Conservation (phyloP, 2,113 vertebrate genomes). For the Zosterops lateralis region DNA sequence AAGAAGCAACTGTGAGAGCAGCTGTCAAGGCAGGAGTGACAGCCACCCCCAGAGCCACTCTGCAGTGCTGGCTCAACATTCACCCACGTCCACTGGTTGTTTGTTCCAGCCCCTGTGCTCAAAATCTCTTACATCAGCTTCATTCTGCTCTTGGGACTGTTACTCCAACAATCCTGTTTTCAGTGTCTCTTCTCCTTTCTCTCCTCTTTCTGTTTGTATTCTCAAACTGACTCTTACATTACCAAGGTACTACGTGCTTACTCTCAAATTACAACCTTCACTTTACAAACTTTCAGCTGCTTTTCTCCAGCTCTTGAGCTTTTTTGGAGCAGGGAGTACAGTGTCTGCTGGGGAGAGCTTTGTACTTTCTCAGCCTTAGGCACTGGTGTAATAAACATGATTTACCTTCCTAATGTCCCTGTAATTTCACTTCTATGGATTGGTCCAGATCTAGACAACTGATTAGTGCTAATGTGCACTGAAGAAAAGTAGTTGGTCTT, state of each 20-base stretch:
- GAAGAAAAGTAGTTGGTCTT: neutral
- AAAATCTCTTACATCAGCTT: neutral
- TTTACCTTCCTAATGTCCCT: neutral
- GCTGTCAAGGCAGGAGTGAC: neutral
- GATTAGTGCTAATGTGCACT: neutral
- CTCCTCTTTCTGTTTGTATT: neutral
- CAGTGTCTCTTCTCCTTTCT: neutral
- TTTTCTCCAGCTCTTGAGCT: neutral
- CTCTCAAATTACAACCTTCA: neutral
- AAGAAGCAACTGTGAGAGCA: neutral
- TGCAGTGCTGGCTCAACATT: neutral
- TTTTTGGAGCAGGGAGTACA: neutral
- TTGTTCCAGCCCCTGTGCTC: neutral
- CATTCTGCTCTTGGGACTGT: neutral
- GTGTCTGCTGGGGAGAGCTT: neutral
- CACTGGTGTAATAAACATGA: neutral
- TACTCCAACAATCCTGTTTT: neutral
- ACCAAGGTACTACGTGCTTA: neutral
- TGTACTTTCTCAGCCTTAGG: neutral
- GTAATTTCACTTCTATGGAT: neutral
- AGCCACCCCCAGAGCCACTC: neutral
- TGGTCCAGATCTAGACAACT: neutral
- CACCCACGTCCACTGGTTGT: fast-evolving
- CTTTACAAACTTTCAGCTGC: neutral
- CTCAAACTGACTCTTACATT: neutral